These are phyloP conservation scores for Dendronephthya gigantea DNA, from an alignment of 64 coral and sea anemone species.

Conservation along the genomic window DNA sequence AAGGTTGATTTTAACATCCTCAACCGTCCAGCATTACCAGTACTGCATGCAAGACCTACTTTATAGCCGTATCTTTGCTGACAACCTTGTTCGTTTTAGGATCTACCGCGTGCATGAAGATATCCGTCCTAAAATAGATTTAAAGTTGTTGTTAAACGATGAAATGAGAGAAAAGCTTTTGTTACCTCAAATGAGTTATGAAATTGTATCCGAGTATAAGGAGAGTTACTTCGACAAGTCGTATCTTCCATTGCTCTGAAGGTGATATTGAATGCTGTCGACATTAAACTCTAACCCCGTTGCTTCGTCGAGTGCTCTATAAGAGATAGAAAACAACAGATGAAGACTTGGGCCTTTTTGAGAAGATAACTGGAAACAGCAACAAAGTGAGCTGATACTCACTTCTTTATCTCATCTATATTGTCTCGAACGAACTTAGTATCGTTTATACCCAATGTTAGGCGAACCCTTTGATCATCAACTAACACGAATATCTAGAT, in stretches of 20 bases:
- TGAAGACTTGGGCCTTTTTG: too few relatives aligned
- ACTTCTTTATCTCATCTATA: constrained; percentile 58
- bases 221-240: constrained; percentile 48
- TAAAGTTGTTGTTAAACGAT: background rate
- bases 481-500: constrained; percentile 65
- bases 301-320: constrained; percentile 62
- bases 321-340: background rate
- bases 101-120: constrained; percentile 80
- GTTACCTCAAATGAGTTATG: background rate
- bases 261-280: constrained; percentile 79
- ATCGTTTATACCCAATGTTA: constrained; percentile 47
- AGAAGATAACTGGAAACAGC: background rate
- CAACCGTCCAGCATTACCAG: too few relatives aligned
- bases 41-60: constrained; percentile 19
- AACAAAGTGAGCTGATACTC: background rate
- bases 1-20: too few relatives aligned
- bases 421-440: constrained; percentile 43
- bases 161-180: background rate
- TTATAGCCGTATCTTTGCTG: constrained; percentile 60
- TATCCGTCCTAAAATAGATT: constrained; percentile 31
- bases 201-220: background rate
- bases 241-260: constrained; percentile 56
- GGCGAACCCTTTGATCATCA: constrained; percentile 53
- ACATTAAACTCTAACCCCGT: constrained; percentile 77
- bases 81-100: constrained; percentile 77